Conservation (phyloP, 2,113 vertebrate species). For the Oryzias curvinotus region DNA sequence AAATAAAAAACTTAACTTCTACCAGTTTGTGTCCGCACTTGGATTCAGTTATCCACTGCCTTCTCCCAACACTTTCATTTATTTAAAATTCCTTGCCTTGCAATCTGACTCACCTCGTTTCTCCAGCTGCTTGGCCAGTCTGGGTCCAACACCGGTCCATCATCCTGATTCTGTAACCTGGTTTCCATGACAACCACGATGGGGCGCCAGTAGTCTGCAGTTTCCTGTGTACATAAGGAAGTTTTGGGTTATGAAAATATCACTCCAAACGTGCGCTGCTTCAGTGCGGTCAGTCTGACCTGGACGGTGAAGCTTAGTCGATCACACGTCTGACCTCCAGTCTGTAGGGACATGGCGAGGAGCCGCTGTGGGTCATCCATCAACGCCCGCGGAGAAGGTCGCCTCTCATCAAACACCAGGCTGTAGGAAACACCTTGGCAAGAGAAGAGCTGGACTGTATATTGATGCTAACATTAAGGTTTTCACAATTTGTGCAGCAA, state of each 20-base stretch:
- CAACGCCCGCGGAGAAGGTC: conserved; percentile 82
- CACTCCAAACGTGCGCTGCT: not conserved
- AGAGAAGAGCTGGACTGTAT: not conserved
- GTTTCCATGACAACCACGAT: conserved; percentile 82
- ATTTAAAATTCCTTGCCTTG: not conserved
- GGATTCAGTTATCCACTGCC: no score
- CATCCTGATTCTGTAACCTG: conserved; percentile 70
- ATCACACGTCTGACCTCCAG: conserved; percentile 74
- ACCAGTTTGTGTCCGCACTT: no score
- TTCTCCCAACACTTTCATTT: no score
- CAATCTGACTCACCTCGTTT: conserved; percentile 72
- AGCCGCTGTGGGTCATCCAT: conserved; percentile 80
- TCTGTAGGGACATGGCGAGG: conserved; percentile 55
- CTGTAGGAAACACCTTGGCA: conserved; percentile 79
- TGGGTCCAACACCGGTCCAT: conserved; percentile 85
- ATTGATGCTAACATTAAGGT: not conserved
- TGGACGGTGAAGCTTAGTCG: conserved; percentile 85
- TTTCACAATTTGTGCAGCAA: no score
- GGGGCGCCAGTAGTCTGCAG: conserved; percentile 87
- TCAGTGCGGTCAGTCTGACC: conserved; percentile 63
- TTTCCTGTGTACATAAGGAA: conserved; percentile 77
- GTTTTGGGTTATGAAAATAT: not conserved
- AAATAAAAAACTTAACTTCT: no score
- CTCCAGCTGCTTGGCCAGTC: conserved; percentile 83
- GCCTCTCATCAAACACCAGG: conserved; percentile 82